Conservation (phyloP, 2,113 vertebrate species). For the Cheilinus undulatus region DNA sequence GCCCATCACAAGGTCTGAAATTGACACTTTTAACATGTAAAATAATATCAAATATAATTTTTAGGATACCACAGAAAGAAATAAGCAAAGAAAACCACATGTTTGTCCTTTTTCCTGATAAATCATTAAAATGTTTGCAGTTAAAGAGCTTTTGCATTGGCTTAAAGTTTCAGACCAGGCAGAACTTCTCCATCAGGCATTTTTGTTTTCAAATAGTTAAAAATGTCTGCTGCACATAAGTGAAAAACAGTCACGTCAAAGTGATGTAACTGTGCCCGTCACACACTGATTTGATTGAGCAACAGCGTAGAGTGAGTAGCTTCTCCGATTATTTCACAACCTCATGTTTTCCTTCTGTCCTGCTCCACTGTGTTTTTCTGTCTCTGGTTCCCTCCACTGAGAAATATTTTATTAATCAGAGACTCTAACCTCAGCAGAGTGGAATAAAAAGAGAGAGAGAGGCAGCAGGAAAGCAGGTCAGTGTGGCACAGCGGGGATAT, state of each 20-base stretch:
- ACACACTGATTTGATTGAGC: slow-evolving; percentile 52
- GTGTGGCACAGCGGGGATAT: slow-evolving; percentile 12
- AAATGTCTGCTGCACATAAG: slow-evolving; percentile 6
- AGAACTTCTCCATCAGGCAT: background rate
- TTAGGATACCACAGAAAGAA: too few relatives aligned
- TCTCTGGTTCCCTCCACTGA: slow-evolving; percentile 5
- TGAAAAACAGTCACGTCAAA: slow-evolving; percentile 14
- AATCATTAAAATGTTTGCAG: too few relatives aligned
- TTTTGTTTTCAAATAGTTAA: slow-evolving; percentile 6
- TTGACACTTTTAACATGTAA: too few relatives aligned
- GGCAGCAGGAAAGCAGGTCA: slow-evolving; percentile 35
- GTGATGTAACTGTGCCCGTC: slow-evolving; percentile 53
- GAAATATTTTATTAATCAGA: slow-evolving; percentile 37
- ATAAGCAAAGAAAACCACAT: too few relatives aligned
- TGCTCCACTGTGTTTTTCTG: slow-evolving; percentile 5
- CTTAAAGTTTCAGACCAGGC: background rate
- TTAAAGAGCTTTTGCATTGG: too few relatives aligned
- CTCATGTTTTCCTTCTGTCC: slow-evolving; percentile 39
- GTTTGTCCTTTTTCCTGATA: too few relatives aligned
- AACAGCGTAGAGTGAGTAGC: slow-evolving; percentile 42
- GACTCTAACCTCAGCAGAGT: slow-evolving; percentile 10
- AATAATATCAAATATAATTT: too few relatives aligned
- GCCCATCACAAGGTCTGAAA: too few relatives aligned
- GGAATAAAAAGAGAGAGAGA: slow-evolving; percentile 3
- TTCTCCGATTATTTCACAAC: slow-evolving; percentile 61